These are phyloP conservation scores for Gasterosteus nipponicus DNA, from an alignment of 2,113 vertebrate species.

Conservation along the genomic window DNA sequence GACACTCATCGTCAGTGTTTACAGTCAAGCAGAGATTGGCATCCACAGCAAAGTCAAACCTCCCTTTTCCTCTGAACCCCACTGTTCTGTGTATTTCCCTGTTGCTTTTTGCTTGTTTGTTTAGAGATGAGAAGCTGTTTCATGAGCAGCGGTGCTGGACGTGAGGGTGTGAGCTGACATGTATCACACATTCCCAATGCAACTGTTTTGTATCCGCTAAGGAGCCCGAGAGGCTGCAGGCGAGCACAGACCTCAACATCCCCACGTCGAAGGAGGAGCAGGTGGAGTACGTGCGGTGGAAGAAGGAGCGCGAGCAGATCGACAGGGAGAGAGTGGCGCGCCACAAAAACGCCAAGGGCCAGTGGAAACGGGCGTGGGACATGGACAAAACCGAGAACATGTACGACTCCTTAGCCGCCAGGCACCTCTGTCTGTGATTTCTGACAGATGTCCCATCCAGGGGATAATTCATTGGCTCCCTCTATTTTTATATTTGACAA, in stretches of 20 bases:
- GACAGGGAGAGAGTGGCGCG: slow-evolving; percentile 91
- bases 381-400: slow-evolving; percentile 91
- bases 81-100: neutral
- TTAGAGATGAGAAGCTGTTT: slow-evolving; percentile 1
- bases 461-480: neutral
- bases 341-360: slow-evolving; percentile 93
- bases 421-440: neutral
- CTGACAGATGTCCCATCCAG: neutral
- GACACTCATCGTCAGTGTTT: slow-evolving; percentile 14
- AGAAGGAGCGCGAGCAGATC: slow-evolving; percentile 92
- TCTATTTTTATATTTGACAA: neutral
- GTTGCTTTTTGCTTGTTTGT: slow-evolving; percentile 9
- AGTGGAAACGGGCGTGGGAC: slow-evolving; percentile 97
- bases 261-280: slow-evolving; percentile 83
- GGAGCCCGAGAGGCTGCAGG: slow-evolving; percentile 72
- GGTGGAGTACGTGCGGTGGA: slow-evolving; percentile 90
- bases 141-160: neutral
- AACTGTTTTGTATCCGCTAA: slow-evolving; percentile 40
- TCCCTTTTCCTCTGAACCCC: neutral
- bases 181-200: neutral
- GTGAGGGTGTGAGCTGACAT: neutral
- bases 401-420: slow-evolving; percentile 82
- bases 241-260: slow-evolving; percentile 75
- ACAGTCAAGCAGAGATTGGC: neutral
- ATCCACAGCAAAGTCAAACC: slow-evolving; percentile 5